Evolutionary conservation across 2,888 invertebrate species (phyloP), one percentile per base, ranked within the genome.

Genomic region (Unio pictorum): DNA sequence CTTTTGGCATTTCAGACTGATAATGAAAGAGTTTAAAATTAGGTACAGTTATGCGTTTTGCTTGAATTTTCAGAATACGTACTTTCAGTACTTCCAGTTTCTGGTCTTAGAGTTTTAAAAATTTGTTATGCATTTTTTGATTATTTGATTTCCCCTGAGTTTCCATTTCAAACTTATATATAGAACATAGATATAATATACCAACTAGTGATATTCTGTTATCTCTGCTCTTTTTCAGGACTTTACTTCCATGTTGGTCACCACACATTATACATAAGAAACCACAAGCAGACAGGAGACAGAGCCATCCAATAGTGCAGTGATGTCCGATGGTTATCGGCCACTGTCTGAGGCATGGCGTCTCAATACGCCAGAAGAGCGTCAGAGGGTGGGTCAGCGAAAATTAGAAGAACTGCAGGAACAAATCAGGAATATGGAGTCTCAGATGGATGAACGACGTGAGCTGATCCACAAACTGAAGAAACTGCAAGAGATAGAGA

Each of bases 341-440:
- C 45, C 45, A 45, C 45, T 45, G 45, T 45, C 45, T 45, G 45
- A 45, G 45, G 15, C 45, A 45, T 45, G 45, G 45, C 45, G 45
- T 45, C 45, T 45, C 45, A 45, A 45, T 45, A 69, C 67, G n/a
- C 74, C 79, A 17, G 70, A 74, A 5, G 76, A 79, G 63, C 62
- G 69, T 56, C 67, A 66, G 8, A 58, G 54, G n/a, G 56, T 77
- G 20, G 79, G 78, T 61, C 72, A 78, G 57, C 71, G 65, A 67
- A 79, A 75, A 67, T 59, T 79, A 61, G 74, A 75, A 58, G 72
- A 72, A 59, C 63, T 82, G 26, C 83, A 84, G 69, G 59, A 72
- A 45, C 75, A 83, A 68, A 80, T 85, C n/a, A 70, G 68, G 2
- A 67, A 67, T 30, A 68, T 85, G 69, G 81, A 85, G 65, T 73